Percentiles rank a stretch among this genome's conserved stretches.
Evolutionary conservation across 2,113 vertebrate genomes (phyloP).

Genomic region (Cricetomys ansorgei): DNA sequence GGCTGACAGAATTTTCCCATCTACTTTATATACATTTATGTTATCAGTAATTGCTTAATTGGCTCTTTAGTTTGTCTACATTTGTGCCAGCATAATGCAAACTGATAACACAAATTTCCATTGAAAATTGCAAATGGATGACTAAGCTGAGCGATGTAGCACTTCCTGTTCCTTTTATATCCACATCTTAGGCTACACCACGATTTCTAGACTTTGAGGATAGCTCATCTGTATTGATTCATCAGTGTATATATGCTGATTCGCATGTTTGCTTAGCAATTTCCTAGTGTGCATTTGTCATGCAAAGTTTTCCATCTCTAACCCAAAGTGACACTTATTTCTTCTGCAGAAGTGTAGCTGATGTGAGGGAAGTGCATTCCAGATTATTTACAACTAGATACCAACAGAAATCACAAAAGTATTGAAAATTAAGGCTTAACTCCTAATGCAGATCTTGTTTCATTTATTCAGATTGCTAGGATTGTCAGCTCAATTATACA

Average conservation of each 20-base stretch:
- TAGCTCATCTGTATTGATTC: conserved; percentile 62
- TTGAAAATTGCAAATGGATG: conserved; percentile 68
- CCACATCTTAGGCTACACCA: conserved; percentile 5
- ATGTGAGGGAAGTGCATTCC: background rate
- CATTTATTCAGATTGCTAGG: background rate
- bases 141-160: conserved; percentile 38
- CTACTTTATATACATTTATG: conserved; percentile 36
- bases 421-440: background rate
- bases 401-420: conserved; percentile 1
- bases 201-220: conserved; percentile 66
- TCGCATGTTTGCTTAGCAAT: conserved; percentile 67
- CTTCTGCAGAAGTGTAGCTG: conserved; percentile 50
- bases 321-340: conserved; percentile 44
- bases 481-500: conserved; percentile 17
- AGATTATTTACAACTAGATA: background rate
- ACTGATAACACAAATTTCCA: conserved; percentile 64
- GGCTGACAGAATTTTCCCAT: conserved; percentile 32
- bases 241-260: conserved; percentile 47
- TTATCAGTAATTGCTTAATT: conserved; percentile 67
- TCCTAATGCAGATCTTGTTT: background rate
- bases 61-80: conserved; percentile 57
- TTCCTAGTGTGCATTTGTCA: conserved; percentile 58
- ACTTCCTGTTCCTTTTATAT: conserved; percentile 54
- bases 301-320: conserved; percentile 53
- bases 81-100: conserved; percentile 54